These are phyloP conservation scores for Watsonalla cultraria DNA, from an alignment of 2,888 invertebrate species.

Conservation along the genomic window DNA sequence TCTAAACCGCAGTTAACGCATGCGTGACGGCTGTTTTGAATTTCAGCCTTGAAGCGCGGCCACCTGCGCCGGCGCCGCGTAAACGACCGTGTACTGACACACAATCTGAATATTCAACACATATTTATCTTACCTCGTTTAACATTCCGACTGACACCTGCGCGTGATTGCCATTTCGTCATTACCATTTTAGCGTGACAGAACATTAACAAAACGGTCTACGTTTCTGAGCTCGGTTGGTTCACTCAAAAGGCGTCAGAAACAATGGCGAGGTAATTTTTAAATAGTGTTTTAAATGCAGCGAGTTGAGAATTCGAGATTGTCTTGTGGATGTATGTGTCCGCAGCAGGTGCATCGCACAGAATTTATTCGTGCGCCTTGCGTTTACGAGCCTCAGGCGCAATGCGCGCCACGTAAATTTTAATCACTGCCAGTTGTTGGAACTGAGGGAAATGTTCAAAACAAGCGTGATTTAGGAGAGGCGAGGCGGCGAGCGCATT, in stretches of 20 bases:
- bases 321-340: conserved; percentile 23
- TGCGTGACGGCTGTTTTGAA: conserved; percentile 78
- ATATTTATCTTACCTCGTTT: conserved; percentile 68
- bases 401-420: conserved; percentile 73
- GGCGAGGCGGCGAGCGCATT: conserved; percentile 49
- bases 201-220: conserved; percentile 23
- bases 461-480: conserved; percentile 72
- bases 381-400: conserved; percentile 58
- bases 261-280: conserved; percentile 3
- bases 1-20: conserved; percentile 66
- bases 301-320: conserved; percentile 21
- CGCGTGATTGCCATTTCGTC: conserved; percentile 57
- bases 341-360: conserved; percentile 68
- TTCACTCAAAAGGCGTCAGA: conserved; percentile 14
- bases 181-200: conserved; percentile 31
- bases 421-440: conserved; percentile 76
- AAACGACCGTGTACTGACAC: conserved; percentile 76
- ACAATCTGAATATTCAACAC: conserved; percentile 77
- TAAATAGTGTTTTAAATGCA: conserved; percentile 23
- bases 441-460: conserved; percentile 67
- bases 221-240: conserved; percentile 12
- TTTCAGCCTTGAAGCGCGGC: conserved; percentile 79
- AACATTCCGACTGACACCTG: conserved; percentile 71
- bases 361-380: conserved; percentile 72
- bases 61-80: conserved; percentile 82